Evolutionary conservation across 2,888 invertebrate species (phyloP).

Genomic region (Stenichneumon culpator): DNA sequence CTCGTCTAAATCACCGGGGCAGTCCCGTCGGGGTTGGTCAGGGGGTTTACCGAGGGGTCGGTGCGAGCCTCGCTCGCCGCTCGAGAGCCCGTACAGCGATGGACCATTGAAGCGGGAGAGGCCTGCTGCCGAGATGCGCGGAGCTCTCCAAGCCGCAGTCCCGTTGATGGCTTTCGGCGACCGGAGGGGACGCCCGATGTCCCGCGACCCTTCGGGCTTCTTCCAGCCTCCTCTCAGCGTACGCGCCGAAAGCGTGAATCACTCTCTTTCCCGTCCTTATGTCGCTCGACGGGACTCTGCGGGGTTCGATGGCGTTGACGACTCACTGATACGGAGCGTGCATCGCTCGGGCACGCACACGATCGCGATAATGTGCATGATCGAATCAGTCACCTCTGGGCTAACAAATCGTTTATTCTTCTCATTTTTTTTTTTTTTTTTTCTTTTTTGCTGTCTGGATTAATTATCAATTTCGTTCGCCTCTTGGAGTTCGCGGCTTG

Average conservation of each 20-base stretch:
- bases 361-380: conserved; percentile 11
- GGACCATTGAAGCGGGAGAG: conserved; percentile 37
- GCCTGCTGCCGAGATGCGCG: conserved; percentile 6
- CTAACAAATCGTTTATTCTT: conserved; percentile 33
- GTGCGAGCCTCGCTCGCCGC: conserved; percentile 24
- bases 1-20: conserved; percentile 76
- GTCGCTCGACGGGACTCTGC: conserved; percentile 20
- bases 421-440: conserved; percentile 42
- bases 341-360: neutral
- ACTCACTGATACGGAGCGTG: neutral
- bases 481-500: conserved; percentile 74
- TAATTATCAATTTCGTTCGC: conserved; percentile 75
- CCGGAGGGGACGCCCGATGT: neutral
- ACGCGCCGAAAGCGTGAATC: conserved; percentile 50
- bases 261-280: conserved; percentile 47
- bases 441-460: conserved; percentile 66
- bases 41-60: conserved; percentile 69
- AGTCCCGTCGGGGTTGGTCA: conserved; percentile 72
- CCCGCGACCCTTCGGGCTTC: conserved; percentile 28
- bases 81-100: conserved; percentile 5
- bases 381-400: conserved; percentile 21
- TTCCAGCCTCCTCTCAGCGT: neutral
- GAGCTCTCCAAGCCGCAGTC: conserved; percentile 41
- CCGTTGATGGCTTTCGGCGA: conserved; percentile 27
- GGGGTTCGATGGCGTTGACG: neutral